Percentiles rank a stretch among this genome's conserved stretches.
Evolutionary conservation across 2,888 invertebrate species (phyloP).

Genomic region (Acleris cristana): DNA sequence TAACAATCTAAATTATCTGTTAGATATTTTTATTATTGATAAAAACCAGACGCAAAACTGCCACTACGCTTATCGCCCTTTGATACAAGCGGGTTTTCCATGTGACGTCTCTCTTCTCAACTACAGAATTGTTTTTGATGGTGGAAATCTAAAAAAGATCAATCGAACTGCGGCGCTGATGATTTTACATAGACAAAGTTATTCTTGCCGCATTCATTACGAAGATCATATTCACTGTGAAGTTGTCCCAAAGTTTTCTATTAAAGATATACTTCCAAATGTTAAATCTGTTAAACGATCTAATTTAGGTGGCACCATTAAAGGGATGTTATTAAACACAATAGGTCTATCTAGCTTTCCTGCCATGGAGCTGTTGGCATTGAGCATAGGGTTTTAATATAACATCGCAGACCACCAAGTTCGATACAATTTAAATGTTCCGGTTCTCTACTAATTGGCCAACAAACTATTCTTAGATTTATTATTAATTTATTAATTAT

Average conservation of each 20-base stretch:
- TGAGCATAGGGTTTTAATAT: conserved; percentile 60
- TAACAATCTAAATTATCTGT: conserved; percentile 55
- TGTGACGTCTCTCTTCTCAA: conserved; percentile 69
- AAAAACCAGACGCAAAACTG: conserved; percentile 54
- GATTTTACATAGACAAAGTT: conserved; percentile 63
- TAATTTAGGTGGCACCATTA: conserved; percentile 67
- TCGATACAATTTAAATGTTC: too few species aligned
- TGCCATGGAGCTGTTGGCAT: conserved; percentile 65
- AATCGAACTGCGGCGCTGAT: conserved; percentile 58
- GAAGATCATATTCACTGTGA: conserved; percentile 52
- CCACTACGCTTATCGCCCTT: conserved; percentile 62
- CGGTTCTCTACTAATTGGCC: too few species aligned
- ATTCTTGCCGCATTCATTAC: conserved; percentile 59
- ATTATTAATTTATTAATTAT: too few species aligned
- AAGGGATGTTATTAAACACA: conserved; percentile 53
- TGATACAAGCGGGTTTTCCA: conserved; percentile 67
- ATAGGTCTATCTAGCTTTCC: conserved; percentile 61
- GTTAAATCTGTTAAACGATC: conserved; percentile 61
- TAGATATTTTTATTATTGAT: conserved; percentile 65
- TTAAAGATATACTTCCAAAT: conserved; percentile 62
- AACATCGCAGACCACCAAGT: too few species aligned
- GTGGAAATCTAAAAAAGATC: conserved; percentile 42
- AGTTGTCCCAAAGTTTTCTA: conserved; percentile 53
- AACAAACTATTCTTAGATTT: too few species aligned
- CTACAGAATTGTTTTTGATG: conserved; percentile 57